These are phyloP conservation scores for Neoarius graeffei DNA, from an alignment of 2,113 vertebrate genomes.

Conservation along the genomic window DNA sequence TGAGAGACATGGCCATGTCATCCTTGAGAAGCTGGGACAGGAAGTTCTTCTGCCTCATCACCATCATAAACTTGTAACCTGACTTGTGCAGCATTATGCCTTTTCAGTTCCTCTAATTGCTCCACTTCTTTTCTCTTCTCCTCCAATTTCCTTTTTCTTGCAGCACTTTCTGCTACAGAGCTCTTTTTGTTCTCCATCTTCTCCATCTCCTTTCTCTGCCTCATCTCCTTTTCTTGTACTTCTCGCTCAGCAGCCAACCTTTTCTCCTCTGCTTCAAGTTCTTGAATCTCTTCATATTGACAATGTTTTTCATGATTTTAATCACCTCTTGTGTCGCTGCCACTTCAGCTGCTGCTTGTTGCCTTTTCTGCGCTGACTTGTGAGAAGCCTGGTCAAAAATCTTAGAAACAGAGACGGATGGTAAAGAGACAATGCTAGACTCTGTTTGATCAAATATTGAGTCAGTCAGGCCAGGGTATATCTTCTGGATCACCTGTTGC, in stretches of 20 bases:
- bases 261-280: conserved; percentile 40
- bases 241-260: conserved; percentile 33
- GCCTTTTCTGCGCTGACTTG: not conserved
- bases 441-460: conserved; percentile 39
- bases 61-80: conserved; percentile 22
- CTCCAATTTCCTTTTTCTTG: too few species aligned
- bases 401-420: conserved; percentile 5
- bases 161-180: not conserved
- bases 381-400: conserved; percentile 13
- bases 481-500: not conserved
- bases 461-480: conserved; percentile 28
- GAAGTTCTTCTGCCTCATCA: too few species aligned
- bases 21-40: too few species aligned
- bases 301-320: conserved; percentile 35
- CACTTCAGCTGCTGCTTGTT: conserved; percentile 28
- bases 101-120: conserved; percentile 37
- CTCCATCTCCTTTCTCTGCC: conserved; percentile 20
- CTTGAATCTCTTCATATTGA: conserved; percentile 29
- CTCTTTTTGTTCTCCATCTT: conserved; percentile 11
- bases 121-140: conserved; percentile 13
- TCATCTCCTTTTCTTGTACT: conserved; percentile 41
- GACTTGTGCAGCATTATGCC: not conserved
- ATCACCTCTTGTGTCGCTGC: conserved; percentile 30
- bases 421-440: conserved; percentile 2
- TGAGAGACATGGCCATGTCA: too few species aligned